Conservation (phyloP, 2,797 vertebrate genomes). For the Tinamus major region DNA sequence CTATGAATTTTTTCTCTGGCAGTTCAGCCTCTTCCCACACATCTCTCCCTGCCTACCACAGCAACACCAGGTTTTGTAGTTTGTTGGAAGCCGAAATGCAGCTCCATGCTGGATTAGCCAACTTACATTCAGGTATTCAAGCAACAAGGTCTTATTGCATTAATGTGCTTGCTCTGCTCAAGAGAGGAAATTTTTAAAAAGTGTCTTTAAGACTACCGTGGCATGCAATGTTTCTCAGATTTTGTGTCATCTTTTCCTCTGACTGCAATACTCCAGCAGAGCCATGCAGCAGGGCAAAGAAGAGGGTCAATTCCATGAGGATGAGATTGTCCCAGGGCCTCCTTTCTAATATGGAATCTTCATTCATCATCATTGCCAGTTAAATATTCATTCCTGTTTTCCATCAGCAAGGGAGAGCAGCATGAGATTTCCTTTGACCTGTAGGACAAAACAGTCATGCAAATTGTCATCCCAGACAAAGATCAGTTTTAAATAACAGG, state of each 20-base stretch:
- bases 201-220: neutral
- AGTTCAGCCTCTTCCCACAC: slow-evolving; percentile 13
- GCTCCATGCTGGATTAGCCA: neutral
- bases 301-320: neutral
- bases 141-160: neutral
- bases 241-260: neutral
- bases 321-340: neutral
- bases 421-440: slow-evolving; percentile 53
- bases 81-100: neutral
- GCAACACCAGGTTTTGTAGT: neutral
- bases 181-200: neutral
- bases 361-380: slow-evolving; percentile 53
- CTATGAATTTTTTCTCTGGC: slow-evolving; percentile 21
- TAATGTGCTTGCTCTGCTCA: neutral
- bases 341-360: neutral
- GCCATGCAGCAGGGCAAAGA: neutral
- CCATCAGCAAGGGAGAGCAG: slow-evolving; percentile 52
- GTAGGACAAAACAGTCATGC: slow-evolving; percentile 46
- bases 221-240: neutral
- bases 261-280: rapidly evolving
- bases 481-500: slow-evolving; percentile 38
- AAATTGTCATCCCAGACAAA: slow-evolving; percentile 42
- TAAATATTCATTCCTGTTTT: slow-evolving; percentile 72
- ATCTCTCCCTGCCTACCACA: neutral
- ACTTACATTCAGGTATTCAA: neutral